Evolutionary conservation across 2,888 invertebrate species (phyloP).

Genomic region (Petrolisthes manimaculis): DNA sequence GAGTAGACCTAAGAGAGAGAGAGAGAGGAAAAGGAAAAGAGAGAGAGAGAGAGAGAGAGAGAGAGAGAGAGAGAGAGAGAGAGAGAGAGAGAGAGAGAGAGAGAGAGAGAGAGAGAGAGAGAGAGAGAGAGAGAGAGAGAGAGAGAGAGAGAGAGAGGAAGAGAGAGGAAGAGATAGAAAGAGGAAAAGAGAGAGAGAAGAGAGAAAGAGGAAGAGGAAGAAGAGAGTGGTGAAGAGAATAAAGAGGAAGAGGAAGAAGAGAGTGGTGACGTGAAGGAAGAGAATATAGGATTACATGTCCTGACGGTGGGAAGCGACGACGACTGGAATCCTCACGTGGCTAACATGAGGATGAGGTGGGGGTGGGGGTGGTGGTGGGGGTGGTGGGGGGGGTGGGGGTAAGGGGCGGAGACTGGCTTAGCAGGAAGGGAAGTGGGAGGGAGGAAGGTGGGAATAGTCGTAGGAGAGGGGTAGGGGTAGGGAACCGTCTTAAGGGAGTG

Average conservation of each 20-base stretch:
- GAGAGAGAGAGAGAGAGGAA: background rate
- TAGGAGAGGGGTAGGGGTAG: background rate
- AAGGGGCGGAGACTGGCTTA: background rate
- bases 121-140: background rate
- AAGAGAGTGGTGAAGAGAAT: too few relatives aligned
- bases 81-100: background rate
- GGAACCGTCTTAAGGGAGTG: too few relatives aligned
- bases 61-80: background rate
- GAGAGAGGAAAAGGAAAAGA: background rate
- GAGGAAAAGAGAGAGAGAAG: too few relatives aligned
- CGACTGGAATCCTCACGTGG: too few relatives aligned
- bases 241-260: too few relatives aligned
- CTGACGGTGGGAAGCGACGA: too few relatives aligned
- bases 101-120: background rate
- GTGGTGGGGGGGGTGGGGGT: background rate
- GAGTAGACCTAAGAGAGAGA: background rate
- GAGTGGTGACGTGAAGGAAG: too few relatives aligned
- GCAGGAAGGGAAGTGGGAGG: background rate
- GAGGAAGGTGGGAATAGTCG: background rate
- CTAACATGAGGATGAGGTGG: too few relatives aligned
- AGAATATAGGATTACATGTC: too few relatives aligned
- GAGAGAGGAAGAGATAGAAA: background rate
- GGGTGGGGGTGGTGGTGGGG: background rate
- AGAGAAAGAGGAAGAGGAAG: too few relatives aligned
- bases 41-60: background rate